Evolutionary conservation across 2,888 invertebrate species (phyloP), one percentile per base, ranked within the genome.

Genomic region (Xanthorhoe designata): DNA sequence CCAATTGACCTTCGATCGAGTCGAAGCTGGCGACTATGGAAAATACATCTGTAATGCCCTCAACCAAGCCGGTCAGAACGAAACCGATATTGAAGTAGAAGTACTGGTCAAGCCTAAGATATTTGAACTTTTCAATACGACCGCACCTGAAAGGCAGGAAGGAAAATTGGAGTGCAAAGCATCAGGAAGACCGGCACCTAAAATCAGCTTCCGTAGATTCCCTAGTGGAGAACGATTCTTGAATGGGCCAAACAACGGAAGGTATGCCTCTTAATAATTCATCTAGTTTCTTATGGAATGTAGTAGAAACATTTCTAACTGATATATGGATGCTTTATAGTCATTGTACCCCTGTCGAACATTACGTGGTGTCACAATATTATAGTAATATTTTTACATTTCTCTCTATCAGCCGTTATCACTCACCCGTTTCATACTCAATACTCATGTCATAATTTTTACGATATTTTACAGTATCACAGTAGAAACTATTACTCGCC

Each of bases 101-200:
- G 94, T 96, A 0, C 92, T 97, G 54, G 96, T 97, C 0, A 96
- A 96, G 75, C 98, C 98, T 0, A 96, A 95, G 80, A 96, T 98
- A 80, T 96, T 95, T 81, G 97, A 97, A 79, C 94, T 97, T 61
- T 89, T 94, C 56, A 98, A 98, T 83, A 93, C 94, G 3, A 97
- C 97, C 0, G 94, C 95, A 0, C 92, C 95, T 0, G 94, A 95
- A 51, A 94, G 92, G 52, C 93, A 94, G 50, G 95, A 96, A 76
- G 95, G 95, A 0, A 94, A 94, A 76, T 89, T 98, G 18, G 95
- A 95, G 29, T 98, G 98, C 82, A 96, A 96, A 79, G 96, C 97
- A 0, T 95, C 95, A 38, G 98, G 98, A 4, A 94, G 97, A 69
- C 98, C 98, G 0, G 94, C 96, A 10, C 98, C 98, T 0, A 90